These are phyloP conservation scores for Belgica antarctica DNA, from an alignment of 2,888 invertebrate species.

Conservation along the genomic window DNA sequence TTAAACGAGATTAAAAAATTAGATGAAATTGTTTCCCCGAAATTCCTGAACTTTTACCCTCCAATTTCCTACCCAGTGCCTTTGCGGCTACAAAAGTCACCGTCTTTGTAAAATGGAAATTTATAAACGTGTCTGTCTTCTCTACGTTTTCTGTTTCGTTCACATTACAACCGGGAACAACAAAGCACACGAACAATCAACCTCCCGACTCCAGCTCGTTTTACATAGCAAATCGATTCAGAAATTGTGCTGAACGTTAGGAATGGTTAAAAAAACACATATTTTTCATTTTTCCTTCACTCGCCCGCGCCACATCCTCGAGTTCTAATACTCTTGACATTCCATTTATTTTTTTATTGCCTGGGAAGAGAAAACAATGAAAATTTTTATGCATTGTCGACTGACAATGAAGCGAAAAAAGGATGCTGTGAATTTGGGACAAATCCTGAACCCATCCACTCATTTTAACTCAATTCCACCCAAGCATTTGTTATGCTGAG, in stretches of 20 bases:
- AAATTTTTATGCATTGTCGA: constrained; percentile 8
- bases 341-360: constrained; percentile 40
- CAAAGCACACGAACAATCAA: constrained; percentile 26
- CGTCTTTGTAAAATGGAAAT: constrained; percentile 21
- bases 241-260: constrained; percentile 18
- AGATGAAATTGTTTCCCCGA: too few relatives aligned
- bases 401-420: constrained; percentile 20
- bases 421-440: constrained; percentile 18
- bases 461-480: not conserved
- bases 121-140: not conserved
- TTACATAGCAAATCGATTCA: constrained; percentile 38
- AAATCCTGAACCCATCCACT: constrained; percentile 2
- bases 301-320: not conserved
- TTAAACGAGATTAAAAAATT: too few relatives aligned
- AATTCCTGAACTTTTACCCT: too few relatives aligned
- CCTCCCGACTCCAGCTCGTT: constrained; percentile 5
- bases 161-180: not conserved
- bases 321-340: constrained; percentile 28
- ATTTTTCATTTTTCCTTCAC: constrained; percentile 19
- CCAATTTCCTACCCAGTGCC: too few relatives aligned
- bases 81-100: too few relatives aligned
- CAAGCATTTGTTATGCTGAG: too few relatives aligned
- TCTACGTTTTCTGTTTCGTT: not conserved
- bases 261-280: constrained; percentile 35
- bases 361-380: constrained; percentile 37